phyloP scores from a whole-genome alignment of 2,113 vertebrate genomes.

The Caranx ignobilis region DNA sequence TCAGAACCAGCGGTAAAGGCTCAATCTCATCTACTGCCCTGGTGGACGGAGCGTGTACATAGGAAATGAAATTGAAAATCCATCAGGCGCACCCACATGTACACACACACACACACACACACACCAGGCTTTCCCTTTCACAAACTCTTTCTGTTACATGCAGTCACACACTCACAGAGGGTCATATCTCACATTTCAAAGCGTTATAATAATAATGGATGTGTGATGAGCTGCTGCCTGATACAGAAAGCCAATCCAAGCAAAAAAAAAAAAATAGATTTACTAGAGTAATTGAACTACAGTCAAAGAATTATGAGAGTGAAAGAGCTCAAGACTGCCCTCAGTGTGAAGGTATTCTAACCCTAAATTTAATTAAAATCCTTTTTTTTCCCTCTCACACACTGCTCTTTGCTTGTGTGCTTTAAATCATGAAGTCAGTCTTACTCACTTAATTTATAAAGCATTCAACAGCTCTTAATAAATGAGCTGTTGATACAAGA shows the following conservation, averaged over 20 bases:
- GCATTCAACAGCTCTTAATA: constrained; percentile 35
- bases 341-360: constrained; percentile 64
- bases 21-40: constrained; percentile 78
- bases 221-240: constrained; percentile 75
- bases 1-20: constrained; percentile 74
- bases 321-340: constrained; percentile 42
- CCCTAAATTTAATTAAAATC: constrained; percentile 76
- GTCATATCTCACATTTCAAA: constrained; percentile 75
- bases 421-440: constrained; percentile 38
- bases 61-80: constrained; percentile 81
- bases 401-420: constrained; percentile 45
- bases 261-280: constrained; percentile 76
- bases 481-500: constrained; percentile 2
- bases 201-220: constrained; percentile 69
- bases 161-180: constrained; percentile 6
- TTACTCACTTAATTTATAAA: constrained; percentile 3
- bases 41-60: constrained; percentile 73
- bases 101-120: constrained; percentile 26
- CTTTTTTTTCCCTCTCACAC: constrained; percentile 29
- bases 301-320: constrained; percentile 65
- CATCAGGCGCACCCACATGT: constrained; percentile 60
- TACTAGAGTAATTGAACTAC: constrained; percentile 74
- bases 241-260: constrained; percentile 78
- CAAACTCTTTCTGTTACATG: constrained; percentile 20
- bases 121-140: constrained; percentile 24